These are phyloP conservation scores for Asteroscopus sphinx DNA, from an alignment of 2,888 invertebrate species.

Conservation along the genomic window DNA sequence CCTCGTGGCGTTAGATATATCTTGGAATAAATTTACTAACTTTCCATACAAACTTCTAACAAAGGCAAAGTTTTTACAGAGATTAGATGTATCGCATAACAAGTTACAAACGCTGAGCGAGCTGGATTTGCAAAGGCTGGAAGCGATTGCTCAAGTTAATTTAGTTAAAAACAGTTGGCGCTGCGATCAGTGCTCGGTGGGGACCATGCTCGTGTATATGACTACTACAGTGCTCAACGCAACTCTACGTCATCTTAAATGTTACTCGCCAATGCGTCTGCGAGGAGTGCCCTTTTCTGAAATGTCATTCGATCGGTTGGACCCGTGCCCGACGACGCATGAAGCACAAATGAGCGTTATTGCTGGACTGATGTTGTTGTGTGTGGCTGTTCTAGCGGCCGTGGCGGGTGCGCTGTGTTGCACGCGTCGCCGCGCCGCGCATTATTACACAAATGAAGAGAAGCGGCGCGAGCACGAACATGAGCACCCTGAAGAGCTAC, in stretches of 20 bases:
- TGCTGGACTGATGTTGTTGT: constrained; percentile 83
- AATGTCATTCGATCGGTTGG: constrained; percentile 74
- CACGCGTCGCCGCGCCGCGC: constrained; percentile 92
- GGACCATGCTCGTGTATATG: constrained; percentile 89
- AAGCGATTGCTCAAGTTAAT: constrained; percentile 87
- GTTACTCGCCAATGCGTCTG: constrained; percentile 89
- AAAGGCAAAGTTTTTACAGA: constrained; percentile 89
- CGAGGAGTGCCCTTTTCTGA: constrained; percentile 80
- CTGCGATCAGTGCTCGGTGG: constrained; percentile 91
- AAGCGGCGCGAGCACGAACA: constrained; percentile 84
- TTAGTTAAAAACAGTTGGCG: constrained; percentile 92
- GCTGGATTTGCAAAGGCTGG: constrained; percentile 88
- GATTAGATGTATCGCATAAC: constrained; percentile 94
- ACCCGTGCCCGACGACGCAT: constrained; percentile 84
- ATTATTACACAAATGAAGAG: constrained; percentile 95
- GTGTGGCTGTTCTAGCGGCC: constrained; percentile 84
- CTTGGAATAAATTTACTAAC: constrained; percentile 91
- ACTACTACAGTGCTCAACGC: constrained; percentile 87
- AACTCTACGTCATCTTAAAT: constrained; percentile 87
- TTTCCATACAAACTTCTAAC: constrained; percentile 89
- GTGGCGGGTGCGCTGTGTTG: constrained; percentile 91
- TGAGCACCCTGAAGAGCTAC: constrained; percentile 81
- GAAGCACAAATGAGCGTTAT: constrained; percentile 90
- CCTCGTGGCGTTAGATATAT: constrained; percentile 92
- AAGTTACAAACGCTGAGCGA: constrained; percentile 91